Evolutionary conservation across 2,888 invertebrate species (phyloP), one percentile per base, ranked within the genome.

Genomic region (Blera fallax): DNA sequence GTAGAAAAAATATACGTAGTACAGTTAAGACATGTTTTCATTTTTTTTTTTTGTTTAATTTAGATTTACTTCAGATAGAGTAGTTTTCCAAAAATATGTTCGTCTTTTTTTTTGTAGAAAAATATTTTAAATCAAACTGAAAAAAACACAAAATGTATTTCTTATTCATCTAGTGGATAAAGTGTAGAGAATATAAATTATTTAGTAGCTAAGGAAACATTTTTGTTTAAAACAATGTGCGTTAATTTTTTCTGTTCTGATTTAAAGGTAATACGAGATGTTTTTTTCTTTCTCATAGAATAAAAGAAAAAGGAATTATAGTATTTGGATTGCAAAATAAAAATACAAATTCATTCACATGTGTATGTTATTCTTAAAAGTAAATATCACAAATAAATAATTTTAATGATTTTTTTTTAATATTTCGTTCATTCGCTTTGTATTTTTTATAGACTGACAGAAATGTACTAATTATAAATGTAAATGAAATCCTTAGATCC

Each of bases 1-100:
- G 79, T 84, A 79, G 64, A 84, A 83, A 79, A 79, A 84, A 84
- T 84, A 79, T 84, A 79, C 56, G 24, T 56, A 69, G 73, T 73
- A 83, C 37, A 64, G 52, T 67, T 56, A 62, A 72, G 52, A 78
- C 45, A 83, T 54, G 32, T 62, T 58, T 65, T 14, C n/a, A 2
- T 43, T 24, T 8, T 34, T 29, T 11, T 43, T 37, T 48, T 52
- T 14, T 48, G n/a, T 43, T 58, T 8, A 29, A 34, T 50, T 56
- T 43, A 64, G 16, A 50, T 64, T 64, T 65, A 54, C 32, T 54
- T 73, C 32, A 56, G 50, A 52, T n/a, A n/a, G n/a, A 16, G 40
- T 43, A 21, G 3, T 11, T 58, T 56, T 14, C 56, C 21, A 58
- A 43, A 73, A 40, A 62, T 54, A 24, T 56, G 16, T 45, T 54